Evolutionary conservation across 2,888 invertebrate species (phyloP).

Genomic region (Zelleria hepariella): DNA sequence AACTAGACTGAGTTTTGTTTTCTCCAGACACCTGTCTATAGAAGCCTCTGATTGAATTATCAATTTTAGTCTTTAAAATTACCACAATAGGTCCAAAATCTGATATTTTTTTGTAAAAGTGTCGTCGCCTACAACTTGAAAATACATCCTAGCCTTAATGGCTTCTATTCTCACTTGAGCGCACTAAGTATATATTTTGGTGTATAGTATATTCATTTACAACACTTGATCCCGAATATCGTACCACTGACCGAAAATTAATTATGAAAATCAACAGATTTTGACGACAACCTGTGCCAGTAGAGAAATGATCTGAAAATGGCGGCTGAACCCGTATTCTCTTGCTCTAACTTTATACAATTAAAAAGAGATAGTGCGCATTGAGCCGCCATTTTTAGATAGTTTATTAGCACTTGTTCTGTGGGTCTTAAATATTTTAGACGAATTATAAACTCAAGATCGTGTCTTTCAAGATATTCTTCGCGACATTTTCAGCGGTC

Average conservation of each 20-base stretch:
- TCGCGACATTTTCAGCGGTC: too few relatives aligned
- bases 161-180: conserved; percentile 45
- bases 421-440: too few relatives aligned
- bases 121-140: background rate
- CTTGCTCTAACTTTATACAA: too few relatives aligned
- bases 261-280: background rate
- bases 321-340: too few relatives aligned
- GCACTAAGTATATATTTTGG: conserved; percentile 28
- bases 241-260: conserved; percentile 13
- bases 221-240: conserved; percentile 39
- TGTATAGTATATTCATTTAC: conserved; percentile 29
- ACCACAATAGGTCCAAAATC: conserved; percentile 12
- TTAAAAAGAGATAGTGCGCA: too few relatives aligned
- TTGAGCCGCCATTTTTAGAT: too few relatives aligned
- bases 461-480: too few relatives aligned
- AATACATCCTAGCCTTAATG: conserved; percentile 26
- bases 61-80: too few relatives aligned
- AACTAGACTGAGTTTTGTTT: conserved; percentile 12
- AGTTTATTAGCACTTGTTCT: too few relatives aligned
- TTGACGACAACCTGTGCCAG: too few relatives aligned
- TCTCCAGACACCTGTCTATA: conserved; percentile 8
- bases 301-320: too few relatives aligned
- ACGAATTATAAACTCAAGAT: too few relatives aligned
- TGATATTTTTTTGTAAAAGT: background rate
- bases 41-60: conserved; percentile 9